Evolutionary conservation across 1,140 invertebrate genomes (phyloP), one percentile per base, ranked within the genome.

Genomic region (Pogonomyrmex barbatus): DNA sequence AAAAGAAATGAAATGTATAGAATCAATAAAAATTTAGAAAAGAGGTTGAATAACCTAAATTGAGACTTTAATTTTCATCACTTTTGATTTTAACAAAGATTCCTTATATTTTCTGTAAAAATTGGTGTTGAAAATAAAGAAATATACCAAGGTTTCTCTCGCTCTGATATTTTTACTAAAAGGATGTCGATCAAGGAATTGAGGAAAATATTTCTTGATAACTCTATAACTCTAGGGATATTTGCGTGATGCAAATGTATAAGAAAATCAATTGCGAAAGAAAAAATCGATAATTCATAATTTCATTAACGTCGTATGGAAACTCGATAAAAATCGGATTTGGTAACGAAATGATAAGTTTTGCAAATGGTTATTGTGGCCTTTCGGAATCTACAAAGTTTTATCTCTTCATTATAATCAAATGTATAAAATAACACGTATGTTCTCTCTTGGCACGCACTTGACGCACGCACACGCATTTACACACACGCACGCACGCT

Each of bases 361-460:
- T 83, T 45, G 54, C 30, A 60, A 54, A 83, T 75, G 30, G 68
- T 83, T 83, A 73, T 83, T 83, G 68, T 75, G 54, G 56, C 68
- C 68, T 73, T 60, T 73, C 79, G 56, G 56, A 82, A 78, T 73
- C 79, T 83, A 83, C 79, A 83, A 83, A 83, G 79, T 75, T 83
- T 83, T 83, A 83, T 73, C 79, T 83, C 71, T 83, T 54, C 79
- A 75, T 75, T 58, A 71, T 82, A 71, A 83, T 83, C 54, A 75
- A 24, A 83, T 83, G 68, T 83, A 83, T 83, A 83, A 83, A 83
- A 83, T 83, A 83, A 83, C 68, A 75, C 71, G 30, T 70, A 33
- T 82, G 68, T 73, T 82, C 36, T 68, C 30, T 58, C 39, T 47
- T 83, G 42, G 68, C 68, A 58, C 71, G 17, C 36, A 24, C 24